phyloP scores from a whole-genome alignment of 2,797 vertebrate species.

The Salarias fasciatus region DNA sequence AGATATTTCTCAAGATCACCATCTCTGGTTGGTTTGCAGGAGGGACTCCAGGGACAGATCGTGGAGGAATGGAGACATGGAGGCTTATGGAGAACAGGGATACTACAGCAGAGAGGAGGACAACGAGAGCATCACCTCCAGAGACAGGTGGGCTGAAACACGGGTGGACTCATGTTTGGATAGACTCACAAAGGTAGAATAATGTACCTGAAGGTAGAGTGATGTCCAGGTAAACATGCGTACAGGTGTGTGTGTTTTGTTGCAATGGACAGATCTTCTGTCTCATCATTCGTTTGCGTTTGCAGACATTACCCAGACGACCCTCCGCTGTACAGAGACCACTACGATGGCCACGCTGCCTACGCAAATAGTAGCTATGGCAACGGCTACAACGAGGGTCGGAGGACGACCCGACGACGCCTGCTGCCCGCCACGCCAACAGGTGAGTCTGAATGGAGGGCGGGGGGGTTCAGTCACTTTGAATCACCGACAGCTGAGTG shows the following conservation, averaged over 20 bases:
- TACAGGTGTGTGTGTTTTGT: too few species aligned
- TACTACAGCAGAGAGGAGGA: conserved; percentile 81
- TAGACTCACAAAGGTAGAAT: too few species aligned
- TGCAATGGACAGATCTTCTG: too few species aligned
- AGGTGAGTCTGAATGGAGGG: conserved; percentile 77
- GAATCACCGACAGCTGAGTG: neutral
- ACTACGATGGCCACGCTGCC: conserved; percentile 53
- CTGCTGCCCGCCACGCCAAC: conserved; percentile 91
- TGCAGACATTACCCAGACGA: conserved; percentile 60
- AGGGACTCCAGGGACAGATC: conserved; percentile 63
- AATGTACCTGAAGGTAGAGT: too few species aligned
- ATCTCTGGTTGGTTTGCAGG: conserved; percentile 29
- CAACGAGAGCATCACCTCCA: conserved; percentile 65
- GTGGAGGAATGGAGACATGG: conserved; percentile 67
- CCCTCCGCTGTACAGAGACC: conserved; percentile 62
- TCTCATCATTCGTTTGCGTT: neutral
- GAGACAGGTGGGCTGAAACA: conserved; percentile 58
- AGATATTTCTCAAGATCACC: conserved; percentile 5
- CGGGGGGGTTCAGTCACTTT: too few species aligned
- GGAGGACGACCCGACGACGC: conserved; percentile 78
- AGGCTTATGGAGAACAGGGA: conserved; percentile 59
- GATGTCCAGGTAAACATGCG: neutral
- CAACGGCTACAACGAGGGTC: conserved; percentile 57
- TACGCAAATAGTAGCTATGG: conserved; percentile 65
- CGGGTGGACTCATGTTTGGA: neutral